phyloP scores from a whole-genome alignment of 1,140 invertebrate genomes.

The Papilio machaon region DNA sequence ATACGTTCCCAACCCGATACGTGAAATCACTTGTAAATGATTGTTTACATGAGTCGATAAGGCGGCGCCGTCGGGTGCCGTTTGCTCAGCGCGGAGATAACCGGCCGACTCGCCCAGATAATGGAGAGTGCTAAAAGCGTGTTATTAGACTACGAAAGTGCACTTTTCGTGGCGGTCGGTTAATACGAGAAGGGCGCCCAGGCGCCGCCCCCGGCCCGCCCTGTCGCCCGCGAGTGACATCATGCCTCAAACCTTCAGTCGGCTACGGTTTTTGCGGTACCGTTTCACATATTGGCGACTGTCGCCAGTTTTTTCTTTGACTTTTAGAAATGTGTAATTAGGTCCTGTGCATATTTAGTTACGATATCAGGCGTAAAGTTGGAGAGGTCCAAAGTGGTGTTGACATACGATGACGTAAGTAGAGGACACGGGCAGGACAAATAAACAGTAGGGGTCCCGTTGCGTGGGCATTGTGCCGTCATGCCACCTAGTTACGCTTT shows the following conservation, averaged over 20 bases:
- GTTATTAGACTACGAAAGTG: conserved; percentile 65
- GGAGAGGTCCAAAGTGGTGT: conserved; percentile 52
- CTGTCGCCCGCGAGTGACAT: conserved; percentile 79
- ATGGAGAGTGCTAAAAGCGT: conserved; percentile 73
- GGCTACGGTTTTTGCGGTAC: conserved; percentile 73
- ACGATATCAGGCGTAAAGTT: conserved; percentile 64
- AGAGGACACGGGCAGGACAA: conserved; percentile 25
- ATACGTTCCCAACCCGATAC: conserved; percentile 62
- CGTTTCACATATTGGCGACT: conserved; percentile 78
- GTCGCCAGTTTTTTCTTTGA: conserved; percentile 73
- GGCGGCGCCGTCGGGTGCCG: conserved; percentile 74
- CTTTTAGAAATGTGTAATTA: conserved; percentile 70
- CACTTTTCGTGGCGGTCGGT: conserved; percentile 63
- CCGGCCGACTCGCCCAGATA: conserved; percentile 56
- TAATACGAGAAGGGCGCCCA: conserved; percentile 54
- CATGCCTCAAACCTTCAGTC: conserved; percentile 64
- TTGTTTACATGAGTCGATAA: conserved; percentile 75
- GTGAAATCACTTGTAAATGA: conserved; percentile 72
- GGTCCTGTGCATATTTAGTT: conserved; percentile 65
- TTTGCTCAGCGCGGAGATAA: conserved; percentile 67
- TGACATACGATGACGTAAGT: conserved; percentile 53
- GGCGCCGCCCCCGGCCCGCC: conserved; percentile 75
- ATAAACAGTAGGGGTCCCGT: conserved; percentile 34
- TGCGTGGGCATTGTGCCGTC: conserved; percentile 34
- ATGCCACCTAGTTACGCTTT: conserved; percentile 79